These are phyloP conservation scores for Taphrorychus bicolor DNA, from an alignment of 2,888 invertebrate species.

Conservation along the genomic window DNA sequence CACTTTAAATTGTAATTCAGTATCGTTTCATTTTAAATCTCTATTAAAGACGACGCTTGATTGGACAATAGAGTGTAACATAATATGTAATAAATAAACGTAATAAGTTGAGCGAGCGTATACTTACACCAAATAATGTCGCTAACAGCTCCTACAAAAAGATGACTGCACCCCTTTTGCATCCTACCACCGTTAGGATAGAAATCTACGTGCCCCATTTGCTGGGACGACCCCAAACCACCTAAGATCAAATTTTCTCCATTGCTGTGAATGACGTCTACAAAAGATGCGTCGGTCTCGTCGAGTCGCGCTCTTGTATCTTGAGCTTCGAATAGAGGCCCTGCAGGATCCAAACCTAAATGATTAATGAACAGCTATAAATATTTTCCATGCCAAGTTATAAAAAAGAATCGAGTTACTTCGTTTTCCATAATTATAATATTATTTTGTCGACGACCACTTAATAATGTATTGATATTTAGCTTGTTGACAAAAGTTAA, in stretches of 20 bases:
- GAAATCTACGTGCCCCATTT: constrained; percentile 91
- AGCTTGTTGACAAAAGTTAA: too few relatives aligned
- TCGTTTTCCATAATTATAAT: too few relatives aligned
- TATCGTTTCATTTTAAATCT: too few relatives aligned
- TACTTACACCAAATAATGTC: constrained; percentile 88
- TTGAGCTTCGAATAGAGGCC: constrained; percentile 90
- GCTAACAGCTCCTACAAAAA: constrained; percentile 90
- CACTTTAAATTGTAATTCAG: too few relatives aligned
- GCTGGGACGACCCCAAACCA: constrained; percentile 84
- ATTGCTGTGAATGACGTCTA: constrained; percentile 93
- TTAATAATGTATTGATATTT: too few relatives aligned
- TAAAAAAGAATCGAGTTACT: too few relatives aligned
- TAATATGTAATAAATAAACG: too few relatives aligned
- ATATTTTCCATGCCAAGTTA: too few relatives aligned
- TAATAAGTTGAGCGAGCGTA: neutral
- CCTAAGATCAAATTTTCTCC: constrained; percentile 91
- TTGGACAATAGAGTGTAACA: too few relatives aligned
- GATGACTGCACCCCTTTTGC: constrained; percentile 90
- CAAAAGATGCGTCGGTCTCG: constrained; percentile 84
- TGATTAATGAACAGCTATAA: constrained; percentile 41
- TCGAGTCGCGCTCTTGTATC: constrained; percentile 85
- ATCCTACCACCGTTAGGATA: constrained; percentile 92
- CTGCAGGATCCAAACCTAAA: constrained; percentile 86
- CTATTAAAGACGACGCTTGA: too few relatives aligned
- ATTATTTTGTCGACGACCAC: too few relatives aligned